Percentiles rank a stretch among this genome's conserved stretches.
Conservation (phyloP, 2,113 vertebrate genomes). For the Ptychochromis oligacanthus region DNA sequence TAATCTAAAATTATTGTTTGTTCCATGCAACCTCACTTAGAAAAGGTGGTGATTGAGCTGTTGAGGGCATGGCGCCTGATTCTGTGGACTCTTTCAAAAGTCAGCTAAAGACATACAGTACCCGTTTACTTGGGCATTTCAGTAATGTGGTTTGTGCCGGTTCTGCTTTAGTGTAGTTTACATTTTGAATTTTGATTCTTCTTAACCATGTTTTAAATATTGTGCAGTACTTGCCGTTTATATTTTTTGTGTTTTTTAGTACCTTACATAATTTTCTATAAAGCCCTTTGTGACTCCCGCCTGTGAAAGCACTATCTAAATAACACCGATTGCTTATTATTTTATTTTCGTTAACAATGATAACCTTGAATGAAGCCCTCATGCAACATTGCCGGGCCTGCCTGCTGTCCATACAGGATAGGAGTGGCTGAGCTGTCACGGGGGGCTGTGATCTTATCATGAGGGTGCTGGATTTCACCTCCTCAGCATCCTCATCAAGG, state of each 20-base stretch:
- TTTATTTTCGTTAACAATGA: not conserved
- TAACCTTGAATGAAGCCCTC: not conserved
- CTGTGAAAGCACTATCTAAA: not conserved
- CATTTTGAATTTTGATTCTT: too few species aligned
- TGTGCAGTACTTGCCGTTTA: not conserved
- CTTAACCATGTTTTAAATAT: too few species aligned
- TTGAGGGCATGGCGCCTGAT: too few species aligned
- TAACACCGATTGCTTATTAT: not conserved
- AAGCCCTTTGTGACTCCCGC: not conserved
- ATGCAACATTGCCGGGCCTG: not conserved
- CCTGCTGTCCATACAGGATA: constrained; percentile 29
- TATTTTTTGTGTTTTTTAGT: not conserved
- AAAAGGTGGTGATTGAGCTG: too few species aligned
- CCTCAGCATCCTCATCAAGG: constrained; percentile 87
- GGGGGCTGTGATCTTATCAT: constrained; percentile 84
- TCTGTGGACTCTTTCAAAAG: too few species aligned
- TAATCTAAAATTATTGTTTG: too few species aligned
- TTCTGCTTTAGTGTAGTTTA: too few species aligned
- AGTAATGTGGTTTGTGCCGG: too few species aligned
- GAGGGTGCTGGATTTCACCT: constrained; percentile 85
- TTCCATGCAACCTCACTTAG: too few species aligned
- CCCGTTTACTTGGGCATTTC: too few species aligned
- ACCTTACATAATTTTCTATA: not conserved
- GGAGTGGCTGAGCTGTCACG: constrained; percentile 61
- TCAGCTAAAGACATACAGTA: too few species aligned